phyloP scores from a whole-genome alignment of 2,888 invertebrate species.

The Sturmia bella region DNA sequence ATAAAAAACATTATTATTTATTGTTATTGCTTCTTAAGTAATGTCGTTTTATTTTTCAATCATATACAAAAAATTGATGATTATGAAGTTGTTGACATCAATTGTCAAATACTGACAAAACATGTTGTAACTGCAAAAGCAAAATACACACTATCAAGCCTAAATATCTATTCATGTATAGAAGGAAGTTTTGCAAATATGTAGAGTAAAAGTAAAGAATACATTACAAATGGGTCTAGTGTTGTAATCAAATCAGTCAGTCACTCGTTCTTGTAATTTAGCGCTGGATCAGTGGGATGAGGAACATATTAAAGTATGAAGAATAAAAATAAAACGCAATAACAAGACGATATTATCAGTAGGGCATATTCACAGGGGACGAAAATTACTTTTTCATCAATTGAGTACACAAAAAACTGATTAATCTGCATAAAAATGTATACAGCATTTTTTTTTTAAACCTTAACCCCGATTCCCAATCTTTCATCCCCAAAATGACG shows the following conservation, averaged over 20 bases:
- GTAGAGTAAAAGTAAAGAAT: not conserved
- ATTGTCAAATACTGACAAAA: slow-evolving; percentile 49
- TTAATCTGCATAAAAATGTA: no score
- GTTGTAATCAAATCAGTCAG: slow-evolving; percentile 10
- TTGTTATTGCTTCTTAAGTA: slow-evolving; percentile 13
- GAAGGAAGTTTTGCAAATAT: not conserved
- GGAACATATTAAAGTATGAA: slow-evolving; percentile 43
- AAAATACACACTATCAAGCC: slow-evolving; percentile 1
- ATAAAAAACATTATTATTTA: slow-evolving; percentile 21
- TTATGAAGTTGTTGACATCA: slow-evolving; percentile 70
- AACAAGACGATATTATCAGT: slow-evolving; percentile 41
- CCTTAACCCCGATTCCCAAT: no score
- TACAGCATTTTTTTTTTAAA: no score
- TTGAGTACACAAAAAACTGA: no score
- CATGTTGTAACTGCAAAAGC: slow-evolving; percentile 44
- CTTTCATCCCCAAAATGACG: no score
- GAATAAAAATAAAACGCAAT: slow-evolving; percentile 45
- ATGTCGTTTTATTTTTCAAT: slow-evolving; percentile 8
- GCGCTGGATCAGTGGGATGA: slow-evolving; percentile 31
- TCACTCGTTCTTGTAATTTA: slow-evolving; percentile 4
- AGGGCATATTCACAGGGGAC: slow-evolving; percentile 78
- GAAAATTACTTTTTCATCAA: no score
- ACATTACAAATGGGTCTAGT: slow-evolving; percentile 30
- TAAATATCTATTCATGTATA: not conserved
- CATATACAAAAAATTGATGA: slow-evolving; percentile 38